phyloP scores from a whole-genome alignment of 2,113 vertebrate species.

The Eolophus roseicapilla region DNA sequence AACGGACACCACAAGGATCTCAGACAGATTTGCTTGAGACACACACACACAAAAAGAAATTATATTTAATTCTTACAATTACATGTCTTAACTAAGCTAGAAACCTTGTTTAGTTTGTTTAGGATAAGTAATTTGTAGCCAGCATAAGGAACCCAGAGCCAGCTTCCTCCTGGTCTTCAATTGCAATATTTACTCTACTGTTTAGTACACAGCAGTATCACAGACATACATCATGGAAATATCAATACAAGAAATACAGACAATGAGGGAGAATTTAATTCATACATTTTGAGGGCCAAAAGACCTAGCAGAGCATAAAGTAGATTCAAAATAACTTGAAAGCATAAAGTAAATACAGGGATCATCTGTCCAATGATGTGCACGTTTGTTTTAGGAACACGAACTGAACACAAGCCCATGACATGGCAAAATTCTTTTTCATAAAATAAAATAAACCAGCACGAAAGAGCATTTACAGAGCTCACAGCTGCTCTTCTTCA shows the following conservation, averaged over 20 bases:
- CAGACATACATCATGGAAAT: accelerated
- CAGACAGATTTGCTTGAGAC: not conserved
- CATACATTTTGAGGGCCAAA: not conserved
- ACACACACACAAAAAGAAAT: not conserved
- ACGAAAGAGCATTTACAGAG: not conserved
- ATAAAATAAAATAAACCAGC: not conserved
- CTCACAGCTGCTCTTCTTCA: not conserved
- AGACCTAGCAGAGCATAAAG: not conserved
- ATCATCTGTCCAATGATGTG: not conserved
- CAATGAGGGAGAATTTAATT: not conserved
- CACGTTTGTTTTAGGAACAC: not conserved
- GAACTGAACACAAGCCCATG: not conserved
- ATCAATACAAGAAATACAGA: not conserved
- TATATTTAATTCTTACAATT: not conserved
- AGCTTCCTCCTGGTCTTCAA: not conserved
- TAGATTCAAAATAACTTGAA: not conserved
- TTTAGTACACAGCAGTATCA: not conserved
- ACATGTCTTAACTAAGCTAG: not conserved
- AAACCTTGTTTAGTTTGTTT: not conserved
- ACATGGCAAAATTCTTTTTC: not conserved
- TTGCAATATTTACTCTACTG: not conserved
- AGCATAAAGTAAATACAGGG: not conserved
- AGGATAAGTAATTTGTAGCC: not conserved
- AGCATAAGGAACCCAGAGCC: not conserved
- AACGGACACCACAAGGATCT: not conserved